Percentiles rank a stretch among this genome's conserved stretches.
These are phyloP conservation scores for Thalassophryne amazonica DNA, from an alignment of 2,797 vertebrate species.

Conservation along the genomic window DNA sequence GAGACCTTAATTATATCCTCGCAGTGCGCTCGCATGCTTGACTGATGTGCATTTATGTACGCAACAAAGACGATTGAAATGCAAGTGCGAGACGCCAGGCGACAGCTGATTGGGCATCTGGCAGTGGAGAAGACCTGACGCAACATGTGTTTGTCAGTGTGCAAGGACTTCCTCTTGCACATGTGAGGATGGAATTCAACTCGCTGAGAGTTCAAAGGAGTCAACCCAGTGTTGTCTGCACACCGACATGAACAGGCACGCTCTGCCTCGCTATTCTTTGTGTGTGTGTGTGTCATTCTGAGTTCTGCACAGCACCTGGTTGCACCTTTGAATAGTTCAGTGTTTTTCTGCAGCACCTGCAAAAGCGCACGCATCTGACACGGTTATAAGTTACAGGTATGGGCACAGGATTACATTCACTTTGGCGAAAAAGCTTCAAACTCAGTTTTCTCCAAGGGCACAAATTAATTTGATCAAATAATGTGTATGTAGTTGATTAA, in stretches of 20 bases:
- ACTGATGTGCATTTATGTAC: neutral
- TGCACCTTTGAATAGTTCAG: conserved; percentile 17
- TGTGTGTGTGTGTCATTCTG: neutral
- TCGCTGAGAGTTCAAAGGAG: conserved; percentile 65
- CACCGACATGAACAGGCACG: conserved; percentile 61
- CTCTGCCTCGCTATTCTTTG: conserved; percentile 23
- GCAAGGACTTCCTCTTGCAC: conserved; percentile 38
- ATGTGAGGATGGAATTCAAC: conserved; percentile 61
- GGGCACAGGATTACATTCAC: no score
- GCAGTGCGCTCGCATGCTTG: conserved; percentile 1
- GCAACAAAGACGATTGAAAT: neutral
- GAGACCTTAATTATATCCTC: conserved; percentile 44
- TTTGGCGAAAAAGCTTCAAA: no score
- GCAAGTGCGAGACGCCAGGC: conserved; percentile 17
- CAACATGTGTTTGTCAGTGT: conserved; percentile 6
- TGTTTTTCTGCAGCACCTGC: neutral
- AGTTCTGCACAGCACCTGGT: conserved; percentile 20
- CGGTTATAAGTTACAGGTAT: no score
- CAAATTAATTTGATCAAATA: no score
- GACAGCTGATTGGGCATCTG: conserved; percentile 38
- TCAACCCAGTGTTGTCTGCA: conserved; percentile 44
- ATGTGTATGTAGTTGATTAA: no score
- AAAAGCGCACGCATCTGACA: neutral
- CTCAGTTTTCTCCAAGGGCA: no score
- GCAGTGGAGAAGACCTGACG: neutral